Evolutionary conservation across 2,797 vertebrate species (phyloP), one percentile per base, ranked within the genome.

Genomic region (Crenuchus spilurus): DNA sequence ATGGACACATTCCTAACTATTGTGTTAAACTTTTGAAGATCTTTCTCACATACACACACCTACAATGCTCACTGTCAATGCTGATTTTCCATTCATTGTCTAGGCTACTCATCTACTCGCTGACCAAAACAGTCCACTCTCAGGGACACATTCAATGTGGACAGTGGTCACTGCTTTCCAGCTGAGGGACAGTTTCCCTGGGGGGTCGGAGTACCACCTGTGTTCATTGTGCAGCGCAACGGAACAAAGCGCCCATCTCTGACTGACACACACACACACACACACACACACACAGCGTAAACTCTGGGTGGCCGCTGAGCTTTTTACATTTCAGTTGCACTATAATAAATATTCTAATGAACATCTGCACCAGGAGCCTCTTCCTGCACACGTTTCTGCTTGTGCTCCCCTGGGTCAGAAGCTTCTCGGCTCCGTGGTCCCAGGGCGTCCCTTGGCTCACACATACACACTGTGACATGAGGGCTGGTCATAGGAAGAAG

Each of bases 301-400:
- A 30, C 62, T 69, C 37, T 9, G 37, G 51, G 44, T 64, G 68
- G 70, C 67, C 74, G 61, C 49, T 13, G 77, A 83, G 60, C 75
- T 75, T 30, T 77, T 75, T 79, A 79, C 78, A 71, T 84, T 84
- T 85, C 75, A 81, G 67, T 85, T 84, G 77, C 77, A 77, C 75
- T 74, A 83, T 80, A 84, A 88, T 85, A 87, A 86, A 90, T 87
- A 89, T 86, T 87, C 72, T 82, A 88, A 88, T 84, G 80, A 88
- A 87, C 83, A 88, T 83, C 87, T 90, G 88, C 72, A 80, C 28
- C 70, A 80, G 26, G 42, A 76, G 80, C 13, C 16, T 69, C 58
- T 37, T 24, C 26, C 71, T 49, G 48, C 54, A 44, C 57, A 33
- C 22, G 20, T 49, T 65, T 18, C 41, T 64, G 30, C 22, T 42